phyloP scores from a whole-genome alignment of 2,113 vertebrate genomes.

The Arizona elegans region DNA sequence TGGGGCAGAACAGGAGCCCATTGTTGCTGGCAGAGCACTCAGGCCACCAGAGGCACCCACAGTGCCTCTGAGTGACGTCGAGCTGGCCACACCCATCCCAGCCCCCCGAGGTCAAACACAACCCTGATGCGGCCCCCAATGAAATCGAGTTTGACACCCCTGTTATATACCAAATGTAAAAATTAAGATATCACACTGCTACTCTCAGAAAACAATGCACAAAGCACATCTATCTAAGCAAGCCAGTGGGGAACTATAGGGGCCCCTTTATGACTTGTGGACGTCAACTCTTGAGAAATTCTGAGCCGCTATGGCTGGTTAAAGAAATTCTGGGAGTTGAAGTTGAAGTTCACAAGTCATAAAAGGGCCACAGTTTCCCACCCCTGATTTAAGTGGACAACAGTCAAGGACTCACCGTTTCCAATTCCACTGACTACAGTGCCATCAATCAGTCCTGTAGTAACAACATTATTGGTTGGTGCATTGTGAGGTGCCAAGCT shows the following conservation, averaged over 20 bases:
- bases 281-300: no score
- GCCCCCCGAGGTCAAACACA: no score
- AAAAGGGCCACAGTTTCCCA: background rate
- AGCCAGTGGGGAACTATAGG: no score
- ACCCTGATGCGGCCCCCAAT: no score
- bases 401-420: slow-evolving; percentile 72
- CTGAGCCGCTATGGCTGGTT: background rate
- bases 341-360: background rate
- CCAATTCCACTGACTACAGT: slow-evolving; percentile 93
- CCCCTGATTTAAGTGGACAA: background rate
- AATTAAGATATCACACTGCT: background rate
- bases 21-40: no score
- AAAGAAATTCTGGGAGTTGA: no score
- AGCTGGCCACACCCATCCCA: no score
- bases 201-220: background rate
- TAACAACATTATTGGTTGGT: slow-evolving; percentile 83
- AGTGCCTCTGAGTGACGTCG: no score
- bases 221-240: background rate
- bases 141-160: no score
- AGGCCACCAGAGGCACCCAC: no score
- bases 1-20: no score
- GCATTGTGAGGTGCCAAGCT: slow-evolving; percentile 96
- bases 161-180: background rate
- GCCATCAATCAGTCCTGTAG: slow-evolving; percentile 85
- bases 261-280: no score